Percentiles rank a stretch among this genome's conserved stretches.
Conservation (phyloP, 2,797 vertebrate species). For the Hybognathus amarus region DNA sequence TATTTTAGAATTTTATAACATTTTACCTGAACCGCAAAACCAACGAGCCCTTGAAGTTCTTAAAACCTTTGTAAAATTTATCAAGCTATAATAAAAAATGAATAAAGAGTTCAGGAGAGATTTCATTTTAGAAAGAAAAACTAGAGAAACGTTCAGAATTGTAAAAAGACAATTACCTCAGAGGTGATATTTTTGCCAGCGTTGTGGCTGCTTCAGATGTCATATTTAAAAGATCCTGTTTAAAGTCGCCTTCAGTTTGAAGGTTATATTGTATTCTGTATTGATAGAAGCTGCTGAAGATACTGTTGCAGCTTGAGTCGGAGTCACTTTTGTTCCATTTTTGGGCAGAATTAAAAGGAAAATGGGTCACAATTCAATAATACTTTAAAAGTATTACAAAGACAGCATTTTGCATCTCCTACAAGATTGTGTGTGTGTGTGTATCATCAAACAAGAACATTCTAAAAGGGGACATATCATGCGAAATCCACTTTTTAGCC, state of each 20-base stretch:
- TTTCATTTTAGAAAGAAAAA: background rate
- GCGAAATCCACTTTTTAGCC: no score
- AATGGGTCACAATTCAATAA: background rate
- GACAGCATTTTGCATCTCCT: background rate
- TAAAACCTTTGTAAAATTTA: rapidly evolving
- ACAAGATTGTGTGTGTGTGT: background rate
- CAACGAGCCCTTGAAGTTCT: rapidly evolving
- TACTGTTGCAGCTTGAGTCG: no score
- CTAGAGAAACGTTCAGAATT: background rate
- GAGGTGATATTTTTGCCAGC: rapidly evolving
- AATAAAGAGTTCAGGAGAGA: background rate
- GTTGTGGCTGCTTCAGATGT: rapidly evolving
- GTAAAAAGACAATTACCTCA: background rate
- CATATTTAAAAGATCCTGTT: background rate
- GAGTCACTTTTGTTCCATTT: background rate
- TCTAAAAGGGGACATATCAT: no score
- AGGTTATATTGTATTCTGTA: background rate
- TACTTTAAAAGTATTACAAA: background rate
- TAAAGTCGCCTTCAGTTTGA: background rate
- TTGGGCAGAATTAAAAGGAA: background rate
- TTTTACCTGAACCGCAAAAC: background rate
- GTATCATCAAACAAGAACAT: no score
- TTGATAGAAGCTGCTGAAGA: rapidly evolving
- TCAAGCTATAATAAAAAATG: background rate
- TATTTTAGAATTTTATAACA: background rate